Base-by-base conservation (phyloP, 2,888 invertebrate species). In the Tenthredo amoena region DNA sequence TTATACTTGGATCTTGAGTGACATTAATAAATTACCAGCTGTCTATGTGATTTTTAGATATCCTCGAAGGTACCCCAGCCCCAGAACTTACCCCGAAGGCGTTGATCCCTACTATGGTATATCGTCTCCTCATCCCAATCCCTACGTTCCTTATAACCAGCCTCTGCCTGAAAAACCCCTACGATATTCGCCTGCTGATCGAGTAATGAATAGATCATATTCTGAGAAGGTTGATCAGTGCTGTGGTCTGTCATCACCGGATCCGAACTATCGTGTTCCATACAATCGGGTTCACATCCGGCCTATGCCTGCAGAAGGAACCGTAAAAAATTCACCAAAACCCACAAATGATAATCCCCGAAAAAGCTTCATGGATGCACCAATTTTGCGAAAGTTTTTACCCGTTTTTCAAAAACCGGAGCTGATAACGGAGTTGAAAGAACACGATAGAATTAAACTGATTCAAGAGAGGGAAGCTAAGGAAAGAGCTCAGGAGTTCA, bases 401-500 rank as follows among this genome's bases (percentile, higher is more conserved):
- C 90, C 90, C 0, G 85, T 88, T 77, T 89, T 87, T 77, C 90
- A 90, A 84, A 86, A 79, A n/a, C 86, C 89, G 0, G 89, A 88
- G 62, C 86, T 90, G 31, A 88, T 89, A 34, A 87, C 90, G n/a
- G 89, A 91, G 83, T 86, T 90, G 7, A 90, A 90, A 79, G 85
- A 85, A 43, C 89, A 90, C n/a, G 90, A 90, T 74, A 88, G 87
- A 85, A 85, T 88, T n/a, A 90, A 84, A 87, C 84, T 88, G 31
- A 89, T 90, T 26, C 87, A 83, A 6, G 88, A 89, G 86, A 87
- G 86, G 31, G 87, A 89, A 79, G 87, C 86, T n/a, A 84, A 62
- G 40, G 68, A 47, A 21, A 43, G 71, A 31, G 18, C 50, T 43
- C 37, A 62, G 6, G 81, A 62, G n/a, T 62, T 21, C 15, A 26